Conservation (phyloP, 2,888 invertebrate genomes). For the Serrognathus titanus region DNA sequence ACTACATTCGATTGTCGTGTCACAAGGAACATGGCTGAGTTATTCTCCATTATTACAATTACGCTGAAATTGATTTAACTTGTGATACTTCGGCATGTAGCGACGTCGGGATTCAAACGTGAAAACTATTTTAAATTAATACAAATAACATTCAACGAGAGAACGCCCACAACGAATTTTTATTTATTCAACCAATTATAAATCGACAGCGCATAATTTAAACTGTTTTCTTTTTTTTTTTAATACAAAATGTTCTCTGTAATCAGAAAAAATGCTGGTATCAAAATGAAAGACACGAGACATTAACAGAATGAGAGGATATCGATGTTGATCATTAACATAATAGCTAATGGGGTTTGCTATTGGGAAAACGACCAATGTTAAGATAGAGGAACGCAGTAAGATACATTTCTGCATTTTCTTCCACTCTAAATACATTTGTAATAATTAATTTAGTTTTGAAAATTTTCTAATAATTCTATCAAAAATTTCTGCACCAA, state of each 20-base stretch:
- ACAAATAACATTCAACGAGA: too few species aligned
- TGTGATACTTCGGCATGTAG: too few species aligned
- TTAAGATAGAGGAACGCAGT: not conserved
- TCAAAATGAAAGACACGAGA: slow-evolving; percentile 19
- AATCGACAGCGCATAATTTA: too few species aligned
- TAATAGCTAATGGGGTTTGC: slow-evolving; percentile 19
- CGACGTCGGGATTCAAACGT: too few species aligned
- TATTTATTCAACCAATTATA: too few species aligned
- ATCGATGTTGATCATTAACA: slow-evolving; percentile 27
- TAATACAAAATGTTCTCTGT: too few species aligned
- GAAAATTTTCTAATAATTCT: too few species aligned
- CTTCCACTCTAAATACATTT: not conserved
- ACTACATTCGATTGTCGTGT: slow-evolving; percentile 44
- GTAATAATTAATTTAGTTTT: too few species aligned
- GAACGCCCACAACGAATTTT: too few species aligned
- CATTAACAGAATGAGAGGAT: slow-evolving; percentile 21
- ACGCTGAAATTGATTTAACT: slow-evolving; percentile 9
- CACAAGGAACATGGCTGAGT: slow-evolving; percentile 41
- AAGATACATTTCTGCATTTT: not conserved
- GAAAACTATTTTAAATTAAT: too few species aligned
- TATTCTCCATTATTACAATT: slow-evolving; percentile 31
- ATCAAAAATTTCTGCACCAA: too few species aligned
- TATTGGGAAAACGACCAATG: slow-evolving; percentile 20
- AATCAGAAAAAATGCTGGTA: not conserved
- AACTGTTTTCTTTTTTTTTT: too few species aligned